phyloP scores from a whole-genome alignment of 1,140 invertebrate genomes.

The Hirudo medicinalis region DNA sequence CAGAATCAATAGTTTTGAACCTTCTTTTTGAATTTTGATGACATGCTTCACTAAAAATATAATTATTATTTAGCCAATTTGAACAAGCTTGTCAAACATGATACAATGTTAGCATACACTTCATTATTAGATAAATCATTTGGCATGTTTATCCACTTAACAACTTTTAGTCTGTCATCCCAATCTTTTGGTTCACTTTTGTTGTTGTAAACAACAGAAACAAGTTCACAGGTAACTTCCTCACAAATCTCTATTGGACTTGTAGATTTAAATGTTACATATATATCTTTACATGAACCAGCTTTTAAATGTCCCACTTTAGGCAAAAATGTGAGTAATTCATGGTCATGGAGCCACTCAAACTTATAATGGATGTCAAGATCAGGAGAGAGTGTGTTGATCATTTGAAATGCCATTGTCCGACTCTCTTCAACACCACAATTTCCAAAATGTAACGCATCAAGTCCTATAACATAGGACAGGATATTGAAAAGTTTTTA shows the following conservation, averaged over 20 bases:
- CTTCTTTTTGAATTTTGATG: slow-evolving; percentile 17
- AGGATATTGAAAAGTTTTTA: slow-evolving; percentile 8
- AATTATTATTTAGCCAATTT: neutral
- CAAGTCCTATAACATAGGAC: slow-evolving; percentile 35
- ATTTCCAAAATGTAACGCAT: slow-evolving; percentile 39
- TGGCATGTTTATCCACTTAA: slow-evolving; percentile 38
- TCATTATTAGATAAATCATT: neutral
- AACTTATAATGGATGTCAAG: slow-evolving; percentile 23
- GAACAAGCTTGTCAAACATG: neutral
- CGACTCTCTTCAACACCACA: slow-evolving; percentile 35
- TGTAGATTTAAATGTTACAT: neutral
- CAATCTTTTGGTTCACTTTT: slow-evolving; percentile 30
- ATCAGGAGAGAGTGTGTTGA: slow-evolving; percentile 26
- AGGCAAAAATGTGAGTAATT: slow-evolving; percentile 35
- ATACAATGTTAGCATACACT: neutral
- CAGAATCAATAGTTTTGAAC: slow-evolving; percentile 39
- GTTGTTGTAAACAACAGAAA: neutral
- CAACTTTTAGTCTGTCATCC: slow-evolving; percentile 38
- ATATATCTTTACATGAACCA: neutral
- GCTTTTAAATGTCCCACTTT: slow-evolving; percentile 18
- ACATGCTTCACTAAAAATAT: neutral
- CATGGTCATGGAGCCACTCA: slow-evolving; percentile 34
- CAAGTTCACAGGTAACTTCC: neutral
- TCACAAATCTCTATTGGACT: neutral
- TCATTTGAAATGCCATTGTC: slow-evolving; percentile 36